phyloP scores from a whole-genome alignment of 2,113 vertebrate species.

The Ceyx margarethae region DNA sequence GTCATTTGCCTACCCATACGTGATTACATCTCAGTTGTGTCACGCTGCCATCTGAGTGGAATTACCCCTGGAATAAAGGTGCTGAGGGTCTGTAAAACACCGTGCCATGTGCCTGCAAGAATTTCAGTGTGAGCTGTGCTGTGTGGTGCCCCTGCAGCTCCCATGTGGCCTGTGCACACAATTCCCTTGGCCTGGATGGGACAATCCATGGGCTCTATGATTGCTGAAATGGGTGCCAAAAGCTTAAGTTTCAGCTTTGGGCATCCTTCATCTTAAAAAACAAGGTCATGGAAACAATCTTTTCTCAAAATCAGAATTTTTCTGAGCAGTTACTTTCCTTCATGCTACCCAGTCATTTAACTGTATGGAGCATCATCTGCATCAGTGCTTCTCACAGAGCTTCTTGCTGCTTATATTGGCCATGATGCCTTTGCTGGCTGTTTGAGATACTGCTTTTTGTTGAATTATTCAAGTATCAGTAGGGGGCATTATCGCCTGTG shows the following conservation, averaged over 20 bases:
- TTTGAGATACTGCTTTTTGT: background rate
- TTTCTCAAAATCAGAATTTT: background rate
- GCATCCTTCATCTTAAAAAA: background rate
- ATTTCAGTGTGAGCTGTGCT: rapidly evolving
- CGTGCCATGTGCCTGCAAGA: rapidly evolving
- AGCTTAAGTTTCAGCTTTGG: background rate
- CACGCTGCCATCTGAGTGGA: rapidly evolving
- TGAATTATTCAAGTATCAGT: background rate
- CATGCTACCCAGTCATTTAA: rapidly evolving
- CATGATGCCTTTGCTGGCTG: background rate
- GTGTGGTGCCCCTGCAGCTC: background rate
- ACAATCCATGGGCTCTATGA: background rate
- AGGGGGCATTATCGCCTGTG: constrained; percentile 48
- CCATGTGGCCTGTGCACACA: background rate
- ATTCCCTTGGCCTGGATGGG: background rate
- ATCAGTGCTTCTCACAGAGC: background rate
- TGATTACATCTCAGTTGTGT: background rate
- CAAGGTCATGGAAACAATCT: background rate
- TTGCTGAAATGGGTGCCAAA: background rate
- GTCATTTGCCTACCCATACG: background rate
- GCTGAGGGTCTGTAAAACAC: background rate
- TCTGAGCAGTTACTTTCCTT: background rate
- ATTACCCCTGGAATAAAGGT: background rate
- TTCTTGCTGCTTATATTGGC: background rate
- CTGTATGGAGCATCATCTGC: background rate